These are phyloP conservation scores for Bombycilla garrulus DNA, from an alignment of 2,113 vertebrate genomes.

Conservation along the genomic window DNA sequence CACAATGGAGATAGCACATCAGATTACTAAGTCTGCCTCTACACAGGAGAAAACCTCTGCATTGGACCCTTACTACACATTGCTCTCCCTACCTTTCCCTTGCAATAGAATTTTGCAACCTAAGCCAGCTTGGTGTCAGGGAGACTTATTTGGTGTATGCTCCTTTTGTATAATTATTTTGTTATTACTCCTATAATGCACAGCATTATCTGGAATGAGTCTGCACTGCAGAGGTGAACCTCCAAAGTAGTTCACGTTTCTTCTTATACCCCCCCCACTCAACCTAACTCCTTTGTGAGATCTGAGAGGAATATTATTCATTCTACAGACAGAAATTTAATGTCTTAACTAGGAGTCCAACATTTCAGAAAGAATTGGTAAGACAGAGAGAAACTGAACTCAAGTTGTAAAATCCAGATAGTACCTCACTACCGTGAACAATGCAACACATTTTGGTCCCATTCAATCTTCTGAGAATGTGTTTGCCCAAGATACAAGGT, in stretches of 20 bases:
- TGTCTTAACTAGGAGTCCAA: no score
- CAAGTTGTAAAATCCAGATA: background rate
- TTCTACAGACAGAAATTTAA: background rate
- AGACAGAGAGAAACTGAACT: background rate
- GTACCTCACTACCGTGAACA: background rate
- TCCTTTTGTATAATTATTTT: background rate
- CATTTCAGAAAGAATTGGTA: background rate
- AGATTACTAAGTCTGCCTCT: background rate
- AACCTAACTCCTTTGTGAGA: background rate
- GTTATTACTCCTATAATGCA: background rate
- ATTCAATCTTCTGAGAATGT: background rate
- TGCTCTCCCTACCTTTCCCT: background rate
- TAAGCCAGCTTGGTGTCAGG: background rate
- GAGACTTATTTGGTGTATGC: background rate
- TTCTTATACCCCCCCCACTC: background rate
- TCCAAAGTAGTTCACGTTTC: background rate
- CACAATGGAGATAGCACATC: background rate
- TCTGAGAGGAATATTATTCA: background rate
- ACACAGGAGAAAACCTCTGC: background rate
- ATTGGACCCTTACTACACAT: background rate
- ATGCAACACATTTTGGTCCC: background rate
- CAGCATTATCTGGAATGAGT: background rate
- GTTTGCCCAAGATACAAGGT: background rate
- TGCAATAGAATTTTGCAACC: background rate
- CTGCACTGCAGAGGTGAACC: background rate